Evolutionary conservation across 2,888 invertebrate species (phyloP).

Genomic region (Torymus texanus): DNA sequence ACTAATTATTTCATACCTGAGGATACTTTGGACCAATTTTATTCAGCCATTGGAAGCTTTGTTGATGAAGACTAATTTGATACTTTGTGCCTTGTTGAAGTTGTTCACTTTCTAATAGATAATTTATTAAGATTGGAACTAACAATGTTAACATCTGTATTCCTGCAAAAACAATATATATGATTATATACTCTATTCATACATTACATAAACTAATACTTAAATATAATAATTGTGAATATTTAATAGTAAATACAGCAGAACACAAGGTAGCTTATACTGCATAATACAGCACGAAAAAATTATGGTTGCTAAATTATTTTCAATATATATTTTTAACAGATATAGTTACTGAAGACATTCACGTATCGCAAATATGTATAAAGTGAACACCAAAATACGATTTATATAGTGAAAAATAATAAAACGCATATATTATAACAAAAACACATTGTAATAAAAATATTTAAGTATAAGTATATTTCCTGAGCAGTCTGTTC

Average conservation of each 20-base stretch:
- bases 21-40: slow-evolving; percentile 95
- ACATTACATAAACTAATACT: too few species aligned
- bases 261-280: not conserved
- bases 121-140: slow-evolving; percentile 93
- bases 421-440: not conserved
- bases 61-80: slow-evolving; percentile 87
- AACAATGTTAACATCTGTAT: slow-evolving; percentile 92
- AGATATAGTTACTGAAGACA: too few species aligned
- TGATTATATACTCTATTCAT: too few species aligned
- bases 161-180: slow-evolving; percentile 77
- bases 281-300: too few species aligned
- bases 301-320: too few species aligned
- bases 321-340: too few species aligned
- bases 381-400: too few species aligned
- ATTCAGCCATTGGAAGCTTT: slow-evolving; percentile 91
- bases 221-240: not conserved
- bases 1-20: slow-evolving; percentile 77
- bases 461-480: not conserved
- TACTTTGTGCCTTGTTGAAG: slow-evolving; percentile 80
- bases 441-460: not conserved
- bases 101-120: slow-evolving; percentile 83
- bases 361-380: too few species aligned
- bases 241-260: not conserved
- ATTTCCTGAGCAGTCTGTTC: too few species aligned
- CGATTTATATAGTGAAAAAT: too few species aligned